Evolutionary conservation across 2,113 vertebrate species (phyloP).

Genomic region (Agelaius tricolor): DNA sequence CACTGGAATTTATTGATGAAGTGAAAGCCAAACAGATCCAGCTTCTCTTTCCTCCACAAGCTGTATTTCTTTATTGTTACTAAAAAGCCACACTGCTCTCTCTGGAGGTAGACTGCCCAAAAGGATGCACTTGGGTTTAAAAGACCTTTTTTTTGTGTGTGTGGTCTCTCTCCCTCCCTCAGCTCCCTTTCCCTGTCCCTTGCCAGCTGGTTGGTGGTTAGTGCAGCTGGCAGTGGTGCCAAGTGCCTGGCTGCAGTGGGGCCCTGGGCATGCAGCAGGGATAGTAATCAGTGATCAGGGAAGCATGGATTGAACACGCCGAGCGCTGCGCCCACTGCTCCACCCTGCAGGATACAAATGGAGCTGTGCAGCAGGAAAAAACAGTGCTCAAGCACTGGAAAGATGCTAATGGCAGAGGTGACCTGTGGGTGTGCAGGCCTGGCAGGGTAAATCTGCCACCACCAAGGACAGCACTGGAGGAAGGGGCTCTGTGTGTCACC

Average conservation of each 20-base stretch:
- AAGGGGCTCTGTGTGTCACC: not conserved
- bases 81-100: not conserved
- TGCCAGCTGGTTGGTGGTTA: not conserved
- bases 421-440: not conserved
- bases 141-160: fast-evolving
- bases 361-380: not conserved
- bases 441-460: not conserved
- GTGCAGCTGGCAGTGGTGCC: not conserved
- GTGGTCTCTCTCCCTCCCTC: not conserved
- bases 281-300: constrained; percentile 24
- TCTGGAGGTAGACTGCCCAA: not conserved
- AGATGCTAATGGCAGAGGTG: not conserved
- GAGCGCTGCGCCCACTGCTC: not conserved
- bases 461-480: not conserved
- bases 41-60: not conserved
- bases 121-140: not conserved
- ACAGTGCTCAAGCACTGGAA: not conserved
- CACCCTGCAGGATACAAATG: not conserved
- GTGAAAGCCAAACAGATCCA: not conserved
- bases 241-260: not conserved
- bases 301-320: not conserved
- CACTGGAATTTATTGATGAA: not conserved
- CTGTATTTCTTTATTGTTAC: not conserved
- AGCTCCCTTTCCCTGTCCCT: not conserved
- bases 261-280: constrained; percentile 16